A percentile compares a stretch with the other conserved stretches of the same genome.
Conservation (phyloP, 2,888 invertebrate genomes). For the Tenthredo amoena region DNA sequence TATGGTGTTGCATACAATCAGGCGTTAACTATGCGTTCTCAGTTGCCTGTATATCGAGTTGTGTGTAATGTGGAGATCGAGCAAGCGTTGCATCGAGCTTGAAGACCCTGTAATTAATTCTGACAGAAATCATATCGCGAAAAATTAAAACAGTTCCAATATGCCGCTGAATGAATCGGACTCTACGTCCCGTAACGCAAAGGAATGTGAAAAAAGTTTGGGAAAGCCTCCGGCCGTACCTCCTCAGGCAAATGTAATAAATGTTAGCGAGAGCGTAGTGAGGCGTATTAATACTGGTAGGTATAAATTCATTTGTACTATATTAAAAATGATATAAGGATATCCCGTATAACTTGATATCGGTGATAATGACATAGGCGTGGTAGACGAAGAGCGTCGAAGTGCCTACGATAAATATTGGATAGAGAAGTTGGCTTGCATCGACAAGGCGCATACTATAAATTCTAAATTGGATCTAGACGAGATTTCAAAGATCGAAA, state of each 20-base stretch:
- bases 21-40: not conserved
- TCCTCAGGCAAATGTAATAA: slow-evolving; percentile 42
- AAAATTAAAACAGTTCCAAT: slow-evolving; percentile 18
- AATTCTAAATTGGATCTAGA: slow-evolving; percentile 61
- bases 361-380: slow-evolving; percentile 55
- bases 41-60: not conserved
- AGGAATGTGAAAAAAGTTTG: slow-evolving; percentile 57
- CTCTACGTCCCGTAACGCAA: not conserved
- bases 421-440: slow-evolving; percentile 65
- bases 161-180: not conserved
- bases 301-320: not conserved
- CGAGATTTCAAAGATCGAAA: slow-evolving; percentile 61
- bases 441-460: slow-evolving; percentile 65
- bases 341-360: not conserved
- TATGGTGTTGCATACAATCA: not conserved
- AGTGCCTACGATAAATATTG: slow-evolving; percentile 66
- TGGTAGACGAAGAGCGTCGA: slow-evolving; percentile 62
- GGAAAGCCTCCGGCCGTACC: slow-evolving; percentile 57
- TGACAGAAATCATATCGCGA: not conserved
- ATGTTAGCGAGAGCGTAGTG: slow-evolving; percentile 59
- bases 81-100: not conserved
- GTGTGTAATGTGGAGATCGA: not conserved
- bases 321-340: not conserved
- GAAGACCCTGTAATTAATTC: not conserved
- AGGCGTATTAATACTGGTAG: slow-evolving; percentile 60